Percentiles rank a stretch among this genome's conserved stretches.
These are phyloP conservation scores for Diarsia brunnea DNA, from an alignment of 2,888 invertebrate species.

Conservation along the genomic window DNA sequence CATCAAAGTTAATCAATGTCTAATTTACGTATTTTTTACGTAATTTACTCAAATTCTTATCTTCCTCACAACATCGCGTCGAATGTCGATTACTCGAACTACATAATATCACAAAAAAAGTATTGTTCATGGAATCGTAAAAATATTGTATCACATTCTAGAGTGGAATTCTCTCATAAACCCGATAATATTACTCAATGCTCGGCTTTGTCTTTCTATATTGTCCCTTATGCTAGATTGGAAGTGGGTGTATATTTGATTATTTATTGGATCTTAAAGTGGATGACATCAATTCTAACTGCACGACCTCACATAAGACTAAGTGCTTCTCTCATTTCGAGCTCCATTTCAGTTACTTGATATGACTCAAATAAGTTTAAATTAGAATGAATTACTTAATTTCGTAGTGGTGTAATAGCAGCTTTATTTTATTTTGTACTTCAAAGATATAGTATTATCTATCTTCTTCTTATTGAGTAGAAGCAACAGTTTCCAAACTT, in stretches of 20 bases:
- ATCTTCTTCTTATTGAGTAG: neutral
- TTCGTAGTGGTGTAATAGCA: constrained; percentile 12
- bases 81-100: neutral
- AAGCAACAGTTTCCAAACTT: constrained; percentile 25
- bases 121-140: constrained; percentile 15
- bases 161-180: constrained; percentile 39
- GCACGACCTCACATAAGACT: constrained; percentile 56
- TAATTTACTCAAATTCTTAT: neutral
- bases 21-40: too few species aligned
- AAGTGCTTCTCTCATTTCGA: constrained; percentile 52
- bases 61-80: neutral
- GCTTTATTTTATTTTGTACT: constrained; percentile 8
- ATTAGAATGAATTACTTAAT: constrained; percentile 40
- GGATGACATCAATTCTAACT: constrained; percentile 60
- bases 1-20: too few species aligned
- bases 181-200: constrained; percentile 42
- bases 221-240: constrained; percentile 51
- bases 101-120: constrained; percentile 19
- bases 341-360: constrained; percentile 53
- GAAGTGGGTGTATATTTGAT: constrained; percentile 62
- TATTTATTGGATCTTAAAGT: constrained; percentile 63
- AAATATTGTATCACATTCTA: constrained; percentile 20
- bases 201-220: constrained; percentile 43
- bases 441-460: neutral
- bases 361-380: constrained; percentile 48